Percentiles rank a stretch among this genome's conserved stretches.
These are phyloP conservation scores for Parasteatoda lunata DNA, from an alignment of 2,888 invertebrate genomes.

Conservation along the genomic window DNA sequence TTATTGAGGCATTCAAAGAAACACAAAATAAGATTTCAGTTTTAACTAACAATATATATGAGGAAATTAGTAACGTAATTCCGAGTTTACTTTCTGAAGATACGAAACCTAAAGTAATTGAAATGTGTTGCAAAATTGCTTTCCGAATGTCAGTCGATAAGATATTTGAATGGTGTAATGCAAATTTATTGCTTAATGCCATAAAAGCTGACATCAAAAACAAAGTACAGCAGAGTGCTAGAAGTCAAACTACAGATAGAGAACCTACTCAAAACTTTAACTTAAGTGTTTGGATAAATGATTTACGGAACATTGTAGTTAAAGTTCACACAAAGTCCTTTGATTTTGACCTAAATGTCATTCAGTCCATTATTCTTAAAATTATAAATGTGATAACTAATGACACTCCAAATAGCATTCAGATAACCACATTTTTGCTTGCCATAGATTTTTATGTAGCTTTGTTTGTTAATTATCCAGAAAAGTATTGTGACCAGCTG, in stretches of 20 bases:
- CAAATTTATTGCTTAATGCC: constrained; percentile 32
- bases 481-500: constrained; percentile 11
- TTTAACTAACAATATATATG: constrained; percentile 4
- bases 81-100: constrained; percentile 49
- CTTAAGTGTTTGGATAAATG: constrained; percentile 1
- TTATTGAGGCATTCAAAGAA: constrained; percentile 26
- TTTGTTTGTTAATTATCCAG: constrained; percentile 43
- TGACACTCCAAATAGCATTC: not conserved
- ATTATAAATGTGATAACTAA: not conserved
- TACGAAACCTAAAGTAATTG: constrained; percentile 27
- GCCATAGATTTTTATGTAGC: constrained; percentile 51
- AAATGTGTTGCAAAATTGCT: constrained; percentile 30
- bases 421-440: constrained; percentile 29
- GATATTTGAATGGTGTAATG: constrained; percentile 48
- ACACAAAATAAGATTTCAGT: constrained; percentile 12
- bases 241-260: constrained; percentile 8
- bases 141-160: constrained; percentile 34
- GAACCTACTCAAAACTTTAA: not conserved
- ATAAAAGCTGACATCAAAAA: constrained; percentile 42
- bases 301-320: constrained; percentile 3
- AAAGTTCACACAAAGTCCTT: constrained; percentile 10
- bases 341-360: not conserved
- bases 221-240: constrained; percentile 37
- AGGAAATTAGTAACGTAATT: constrained; percentile 27
- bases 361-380: not conserved